Conservation (phyloP, 2,888 invertebrate species). For the Craniophora ligustri region DNA sequence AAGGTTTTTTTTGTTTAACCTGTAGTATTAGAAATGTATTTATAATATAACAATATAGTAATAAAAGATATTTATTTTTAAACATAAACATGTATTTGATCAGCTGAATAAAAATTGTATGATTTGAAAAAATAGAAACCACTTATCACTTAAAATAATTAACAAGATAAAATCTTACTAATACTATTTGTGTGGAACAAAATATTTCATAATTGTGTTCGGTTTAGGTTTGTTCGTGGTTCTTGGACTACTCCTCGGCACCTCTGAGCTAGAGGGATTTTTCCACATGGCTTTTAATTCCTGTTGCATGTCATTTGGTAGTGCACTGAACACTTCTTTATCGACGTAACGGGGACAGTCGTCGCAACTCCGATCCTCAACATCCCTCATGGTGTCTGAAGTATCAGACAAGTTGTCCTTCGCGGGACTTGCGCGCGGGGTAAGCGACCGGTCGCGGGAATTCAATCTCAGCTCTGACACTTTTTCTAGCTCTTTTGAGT, state of each 20-base stretch:
- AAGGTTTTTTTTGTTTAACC: slow-evolving; percentile 61
- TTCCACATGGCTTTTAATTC: slow-evolving; percentile 92
- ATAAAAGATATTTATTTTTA: slow-evolving; percentile 69
- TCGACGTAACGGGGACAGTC: slow-evolving; percentile 91
- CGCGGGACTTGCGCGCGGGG: slow-evolving; percentile 83
- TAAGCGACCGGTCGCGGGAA: slow-evolving; percentile 81
- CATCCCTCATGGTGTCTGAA: slow-evolving; percentile 79
- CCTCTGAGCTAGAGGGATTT: slow-evolving; percentile 79
- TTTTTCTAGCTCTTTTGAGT: slow-evolving; percentile 90
- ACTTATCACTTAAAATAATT: slow-evolving; percentile 86
- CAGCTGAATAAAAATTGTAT: slow-evolving; percentile 87
- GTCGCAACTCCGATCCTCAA: slow-evolving; percentile 77
- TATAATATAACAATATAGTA: slow-evolving; percentile 29
- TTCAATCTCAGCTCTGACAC: slow-evolving; percentile 83
- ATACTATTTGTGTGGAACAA: slow-evolving; percentile 91
- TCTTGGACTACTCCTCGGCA: slow-evolving; percentile 81
- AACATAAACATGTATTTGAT: slow-evolving; percentile 89
- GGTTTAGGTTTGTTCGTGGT: slow-evolving; percentile 87
- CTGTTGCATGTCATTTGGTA: slow-evolving; percentile 92
- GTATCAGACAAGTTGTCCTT: slow-evolving; percentile 80
- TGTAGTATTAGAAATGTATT: slow-evolving; percentile 36
- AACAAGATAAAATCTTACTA: slow-evolving; percentile 86
- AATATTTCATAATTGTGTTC: slow-evolving; percentile 91
- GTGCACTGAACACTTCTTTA: slow-evolving; percentile 91
- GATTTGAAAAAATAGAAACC: slow-evolving; percentile 89